These are phyloP conservation scores for Agapornis roseicollis DNA, from an alignment of 2,113 vertebrate species.

Conservation along the genomic window DNA sequence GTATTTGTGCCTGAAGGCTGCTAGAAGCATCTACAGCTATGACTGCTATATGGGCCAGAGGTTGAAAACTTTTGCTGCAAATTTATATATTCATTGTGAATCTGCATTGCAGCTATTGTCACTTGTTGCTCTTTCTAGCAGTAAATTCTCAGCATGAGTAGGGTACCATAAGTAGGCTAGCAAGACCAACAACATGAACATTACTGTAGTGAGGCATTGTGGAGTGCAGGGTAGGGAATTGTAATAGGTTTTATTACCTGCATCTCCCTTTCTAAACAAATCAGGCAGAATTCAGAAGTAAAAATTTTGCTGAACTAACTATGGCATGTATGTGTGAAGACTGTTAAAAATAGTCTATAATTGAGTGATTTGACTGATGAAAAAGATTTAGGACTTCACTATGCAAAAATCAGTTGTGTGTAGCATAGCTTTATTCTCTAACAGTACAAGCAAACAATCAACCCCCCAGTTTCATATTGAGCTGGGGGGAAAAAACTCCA, in stretches of 20 bases:
- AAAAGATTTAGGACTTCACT: neutral
- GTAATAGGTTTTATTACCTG: neutral
- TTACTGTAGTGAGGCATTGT: neutral
- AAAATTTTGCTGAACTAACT: neutral
- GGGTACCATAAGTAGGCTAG: neutral
- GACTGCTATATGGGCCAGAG: neutral
- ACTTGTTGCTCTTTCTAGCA: neutral
- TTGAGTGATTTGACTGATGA: neutral
- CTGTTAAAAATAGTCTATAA: neutral
- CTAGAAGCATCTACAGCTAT: neutral
- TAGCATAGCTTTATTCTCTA: neutral
- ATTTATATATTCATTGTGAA: neutral
- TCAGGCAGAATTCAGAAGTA: neutral
- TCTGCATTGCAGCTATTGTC: neutral
- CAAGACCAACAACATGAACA: neutral
- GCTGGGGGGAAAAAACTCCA: neutral
- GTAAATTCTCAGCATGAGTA: neutral
- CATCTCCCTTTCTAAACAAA: neutral
- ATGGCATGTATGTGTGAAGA: neutral
- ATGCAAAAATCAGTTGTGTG: neutral
- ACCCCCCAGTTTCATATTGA: neutral
- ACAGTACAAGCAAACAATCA: neutral
- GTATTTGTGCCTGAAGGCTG: neutral
- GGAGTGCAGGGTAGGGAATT: neutral
- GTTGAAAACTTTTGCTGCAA: neutral